Base-by-base conservation (phyloP, 64 coral and sea anemone species). In the Dendronephthya gigantea region DNA sequence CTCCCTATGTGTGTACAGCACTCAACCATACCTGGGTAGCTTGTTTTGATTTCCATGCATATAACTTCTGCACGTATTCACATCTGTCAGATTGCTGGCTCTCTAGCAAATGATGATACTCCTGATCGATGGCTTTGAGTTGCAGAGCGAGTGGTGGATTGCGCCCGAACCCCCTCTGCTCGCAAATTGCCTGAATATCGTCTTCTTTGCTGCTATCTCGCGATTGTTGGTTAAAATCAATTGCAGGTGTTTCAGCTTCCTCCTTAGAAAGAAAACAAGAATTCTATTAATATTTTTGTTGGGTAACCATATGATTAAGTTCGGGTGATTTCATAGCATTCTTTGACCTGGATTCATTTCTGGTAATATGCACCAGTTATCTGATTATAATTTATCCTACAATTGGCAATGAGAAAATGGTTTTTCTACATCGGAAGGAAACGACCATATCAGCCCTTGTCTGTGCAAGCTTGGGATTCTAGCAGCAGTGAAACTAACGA, bases 1-100 rank as follows among this genome's bases (percentile, higher is more conserved):
- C n/a, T n/a, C n/a, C n/a, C n/a, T n/a, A n/a, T n/a, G n/a, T n/a
- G n/a, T n/a, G n/a, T n/a, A n/a, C n/a, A n/a, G n/a, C n/a, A n/a
- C n/a, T n/a, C n/a, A n/a, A 79, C 22, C 52, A 47, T 69, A 97
- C 94, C 84, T 97, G 91, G 27, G 86, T 84, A 30, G 89, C 82
- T 84, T 97, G 94, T 49, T 97, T 97, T 35, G 94, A 97, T 88
- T 97, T 97, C 85, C 92, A 97, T 55, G 82, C 91, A 85, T 97
- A 97, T 27, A 97, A 68, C 48, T 91, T 88, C 39, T 97, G 94
- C 49, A 97, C 94, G 84, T 97, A 97, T 56, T 97, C 94, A 49
- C 91, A 92, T 47, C 84, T 93, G 41, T 91, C 94, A 52, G 94
- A 97, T 52, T 89, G 89, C 43, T 92, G 91, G 68, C 93, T 92